Conservation (phyloP, 2,113 vertebrate genomes). For the Rhadina sibilatrix region DNA sequence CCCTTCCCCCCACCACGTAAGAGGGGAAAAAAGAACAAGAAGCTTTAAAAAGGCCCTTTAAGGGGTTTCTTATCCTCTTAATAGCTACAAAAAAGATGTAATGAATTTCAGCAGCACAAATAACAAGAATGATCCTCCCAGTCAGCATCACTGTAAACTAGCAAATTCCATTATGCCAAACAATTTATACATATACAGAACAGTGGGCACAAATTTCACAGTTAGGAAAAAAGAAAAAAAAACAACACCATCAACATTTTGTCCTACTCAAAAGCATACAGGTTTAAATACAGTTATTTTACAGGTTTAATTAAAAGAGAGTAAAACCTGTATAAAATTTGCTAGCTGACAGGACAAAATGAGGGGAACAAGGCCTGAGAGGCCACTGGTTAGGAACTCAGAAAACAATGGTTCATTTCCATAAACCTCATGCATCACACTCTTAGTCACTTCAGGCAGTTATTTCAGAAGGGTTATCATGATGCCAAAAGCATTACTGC, state of each 20-base stretch:
- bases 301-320: neutral
- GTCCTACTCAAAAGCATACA: neutral
- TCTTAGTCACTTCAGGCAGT: neutral
- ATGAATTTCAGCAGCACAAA: neutral
- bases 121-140: neutral
- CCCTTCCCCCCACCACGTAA: fast-evolving
- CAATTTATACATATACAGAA: neutral
- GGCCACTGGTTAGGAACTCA: neutral
- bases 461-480: neutral
- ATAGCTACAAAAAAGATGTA: neutral
- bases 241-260: fast-evolving
- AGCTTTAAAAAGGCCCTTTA: neutral
- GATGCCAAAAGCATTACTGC: neutral
- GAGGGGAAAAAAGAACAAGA: neutral
- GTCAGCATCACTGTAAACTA: neutral
- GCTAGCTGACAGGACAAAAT: neutral
- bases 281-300: neutral
- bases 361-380: neutral
- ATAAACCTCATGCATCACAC: neutral
- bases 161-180: neutral
- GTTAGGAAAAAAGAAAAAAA: neutral
- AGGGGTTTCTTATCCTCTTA: fast-evolving
- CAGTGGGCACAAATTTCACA: neutral
- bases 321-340: neutral
- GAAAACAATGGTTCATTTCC: neutral